Percentiles rank a stretch among this genome's conserved stretches.
Evolutionary conservation across 2,888 invertebrate genomes (phyloP).

Genomic region (Pediacus dermestoides): DNA sequence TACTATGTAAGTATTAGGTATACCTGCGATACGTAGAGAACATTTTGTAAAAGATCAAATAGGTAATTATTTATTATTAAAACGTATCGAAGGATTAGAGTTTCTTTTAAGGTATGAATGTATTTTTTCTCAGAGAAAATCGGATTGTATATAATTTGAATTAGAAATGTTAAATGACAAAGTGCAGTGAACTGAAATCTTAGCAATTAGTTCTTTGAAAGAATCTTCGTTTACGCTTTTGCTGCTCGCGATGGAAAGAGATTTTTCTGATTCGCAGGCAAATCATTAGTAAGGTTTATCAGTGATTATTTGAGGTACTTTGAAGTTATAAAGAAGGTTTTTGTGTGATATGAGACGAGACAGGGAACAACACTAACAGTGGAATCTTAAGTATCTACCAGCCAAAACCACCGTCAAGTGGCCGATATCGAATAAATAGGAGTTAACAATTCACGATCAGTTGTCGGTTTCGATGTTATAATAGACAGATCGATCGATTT

Average conservation of each 20-base stretch:
- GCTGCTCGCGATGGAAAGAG: conserved; percentile 35
- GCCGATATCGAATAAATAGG: neutral
- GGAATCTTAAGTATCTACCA: no score
- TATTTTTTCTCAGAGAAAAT: conserved; percentile 43
- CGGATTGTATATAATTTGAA: conserved; percentile 45
- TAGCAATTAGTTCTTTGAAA: conserved; percentile 51
- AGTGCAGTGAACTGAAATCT: conserved; percentile 50
- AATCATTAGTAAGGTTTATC: conserved; percentile 52
- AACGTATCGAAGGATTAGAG: conserved; percentile 45
- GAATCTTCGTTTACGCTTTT: conserved; percentile 46
- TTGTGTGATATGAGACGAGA: conserved; percentile 17
- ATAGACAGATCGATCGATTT: conserved; percentile 35
- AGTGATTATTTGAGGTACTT: conserved; percentile 46
- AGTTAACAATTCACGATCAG: neutral
- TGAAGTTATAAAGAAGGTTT: conserved; percentile 42
- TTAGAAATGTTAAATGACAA: conserved; percentile 43
- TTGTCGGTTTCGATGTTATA: conserved; percentile 13
- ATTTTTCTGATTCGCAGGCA: conserved; percentile 47
- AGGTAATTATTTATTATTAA: conserved; percentile 45
- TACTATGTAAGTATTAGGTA: no score
- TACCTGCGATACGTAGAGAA: no score
- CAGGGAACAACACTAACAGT: neutral
- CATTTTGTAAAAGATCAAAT: conserved; percentile 37
- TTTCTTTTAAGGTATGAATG: conserved; percentile 42
- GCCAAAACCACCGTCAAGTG: neutral